phyloP scores from a whole-genome alignment of 2,797 vertebrate genomes.

The Galago senegalensis region DNA sequence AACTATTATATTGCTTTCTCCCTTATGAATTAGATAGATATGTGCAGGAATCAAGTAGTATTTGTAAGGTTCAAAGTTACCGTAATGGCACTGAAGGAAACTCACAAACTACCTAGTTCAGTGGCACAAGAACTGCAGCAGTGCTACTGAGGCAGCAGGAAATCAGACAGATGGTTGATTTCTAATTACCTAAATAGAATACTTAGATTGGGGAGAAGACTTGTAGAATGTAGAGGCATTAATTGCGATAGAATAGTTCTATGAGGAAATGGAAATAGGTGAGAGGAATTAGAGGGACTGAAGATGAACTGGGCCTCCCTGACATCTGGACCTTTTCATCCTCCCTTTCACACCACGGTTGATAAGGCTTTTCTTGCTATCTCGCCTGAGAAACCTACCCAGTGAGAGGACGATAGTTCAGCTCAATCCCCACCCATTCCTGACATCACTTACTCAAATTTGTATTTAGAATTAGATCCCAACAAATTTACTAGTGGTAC shows the following conservation, averaged over 20 bases:
- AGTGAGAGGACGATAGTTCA: background rate
- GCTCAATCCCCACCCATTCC: background rate
- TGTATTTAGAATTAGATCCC: background rate
- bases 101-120: background rate
- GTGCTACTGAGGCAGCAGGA: background rate
- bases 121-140: background rate
- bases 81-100: background rate
- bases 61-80: background rate
- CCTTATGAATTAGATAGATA: background rate
- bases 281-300: background rate
- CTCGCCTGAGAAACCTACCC: background rate
- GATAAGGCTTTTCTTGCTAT: background rate
- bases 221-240: background rate
- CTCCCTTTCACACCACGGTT: background rate
- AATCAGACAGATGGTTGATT: background rate
- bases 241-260: background rate
- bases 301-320: background rate
- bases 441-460: background rate
- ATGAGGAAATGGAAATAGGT: background rate
- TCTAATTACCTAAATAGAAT: background rate
- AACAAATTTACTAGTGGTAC: no score
- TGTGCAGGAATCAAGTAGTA: background rate
- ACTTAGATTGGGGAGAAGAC: background rate
- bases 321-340: accelerated
- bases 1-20: background rate